phyloP scores from a whole-genome alignment of 2,888 invertebrate species.

The Tenthredo amoena region DNA sequence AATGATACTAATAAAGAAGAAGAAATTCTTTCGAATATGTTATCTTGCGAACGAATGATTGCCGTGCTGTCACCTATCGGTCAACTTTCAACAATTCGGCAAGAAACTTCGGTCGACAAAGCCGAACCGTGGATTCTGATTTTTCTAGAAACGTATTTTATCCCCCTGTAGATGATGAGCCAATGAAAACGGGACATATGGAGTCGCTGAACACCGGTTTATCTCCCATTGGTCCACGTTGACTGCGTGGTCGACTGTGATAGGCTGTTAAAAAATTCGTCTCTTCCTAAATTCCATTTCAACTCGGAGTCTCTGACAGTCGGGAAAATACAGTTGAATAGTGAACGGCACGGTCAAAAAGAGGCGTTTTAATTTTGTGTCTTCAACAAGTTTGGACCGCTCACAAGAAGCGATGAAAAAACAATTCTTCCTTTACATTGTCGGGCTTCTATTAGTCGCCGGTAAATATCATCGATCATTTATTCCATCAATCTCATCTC shows the following conservation, averaged over 20 bases:
- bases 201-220: constrained; percentile 63
- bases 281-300: constrained; percentile 58
- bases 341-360: background rate
- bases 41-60: background rate
- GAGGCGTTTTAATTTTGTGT: constrained; percentile 20
- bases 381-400: constrained; percentile 17
- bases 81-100: background rate
- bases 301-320: constrained; percentile 64
- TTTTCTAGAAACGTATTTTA: constrained; percentile 62
- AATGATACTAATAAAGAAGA: background rate
- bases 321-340: constrained; percentile 62
- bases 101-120: background rate
- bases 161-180: constrained; percentile 49
- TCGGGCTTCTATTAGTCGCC: constrained; percentile 68
- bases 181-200: constrained; percentile 70
- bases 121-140: constrained; percentile 56
- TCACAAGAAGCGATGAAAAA: constrained; percentile 67
- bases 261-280: constrained; percentile 63
- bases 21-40: background rate
- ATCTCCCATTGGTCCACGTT: constrained; percentile 65
- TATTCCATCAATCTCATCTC: background rate
- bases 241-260: constrained; percentile 70
- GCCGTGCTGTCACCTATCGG: background rate
- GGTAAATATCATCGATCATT: constrained; percentile 64
- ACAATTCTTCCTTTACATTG: constrained; percentile 63